Evolutionary conservation across 2,888 invertebrate species (phyloP).

Genomic region (Drosophila merina): DNA sequence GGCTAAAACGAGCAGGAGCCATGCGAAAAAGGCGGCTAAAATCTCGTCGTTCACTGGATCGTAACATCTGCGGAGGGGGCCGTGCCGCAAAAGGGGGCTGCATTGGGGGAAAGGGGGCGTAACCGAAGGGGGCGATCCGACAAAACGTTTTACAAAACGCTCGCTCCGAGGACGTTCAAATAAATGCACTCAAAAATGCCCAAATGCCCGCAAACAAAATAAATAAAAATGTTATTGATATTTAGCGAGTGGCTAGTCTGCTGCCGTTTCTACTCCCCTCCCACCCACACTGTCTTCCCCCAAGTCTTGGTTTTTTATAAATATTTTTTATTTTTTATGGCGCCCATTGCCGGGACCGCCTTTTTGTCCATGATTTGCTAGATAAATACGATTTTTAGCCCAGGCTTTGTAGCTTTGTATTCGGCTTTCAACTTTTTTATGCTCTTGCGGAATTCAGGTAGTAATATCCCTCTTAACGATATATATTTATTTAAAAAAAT

Average conservation of each 20-base stretch:
- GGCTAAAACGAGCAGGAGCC: conserved; percentile 20
- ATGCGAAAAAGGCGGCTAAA: conserved; percentile 54
- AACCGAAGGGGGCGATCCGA: conserved; percentile 30
- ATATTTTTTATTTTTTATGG: conserved; percentile 50
- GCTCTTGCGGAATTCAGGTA: conserved; percentile 75
- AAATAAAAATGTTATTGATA: conserved; percentile 78
- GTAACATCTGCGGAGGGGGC: conserved; percentile 48
- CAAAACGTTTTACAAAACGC: conserved; percentile 76
- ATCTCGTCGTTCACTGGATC: conserved; percentile 73
- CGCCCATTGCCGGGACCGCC: conserved; percentile 49
- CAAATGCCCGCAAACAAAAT: conserved; percentile 78
- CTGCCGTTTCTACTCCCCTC: conserved; percentile 41
- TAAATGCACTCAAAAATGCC: conserved; percentile 79
- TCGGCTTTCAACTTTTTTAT: conserved; percentile 55
- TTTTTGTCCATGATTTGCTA: conserved; percentile 74
- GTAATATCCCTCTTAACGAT: conserved; percentile 57
- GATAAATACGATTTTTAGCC: conserved; percentile 56
- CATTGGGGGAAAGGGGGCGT: conserved; percentile 18
- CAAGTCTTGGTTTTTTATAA: conserved; percentile 47
- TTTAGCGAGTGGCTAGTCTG: conserved; percentile 63
- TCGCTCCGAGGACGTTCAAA: conserved; percentile 74
- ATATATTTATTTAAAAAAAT: conserved; percentile 55
- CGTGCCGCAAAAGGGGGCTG: background rate
- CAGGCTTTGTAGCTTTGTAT: conserved; percentile 18
- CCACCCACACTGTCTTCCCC: conserved; percentile 57